Conservation (phyloP, 1,140 invertebrate species). For the Danaus plexippus region DNA sequence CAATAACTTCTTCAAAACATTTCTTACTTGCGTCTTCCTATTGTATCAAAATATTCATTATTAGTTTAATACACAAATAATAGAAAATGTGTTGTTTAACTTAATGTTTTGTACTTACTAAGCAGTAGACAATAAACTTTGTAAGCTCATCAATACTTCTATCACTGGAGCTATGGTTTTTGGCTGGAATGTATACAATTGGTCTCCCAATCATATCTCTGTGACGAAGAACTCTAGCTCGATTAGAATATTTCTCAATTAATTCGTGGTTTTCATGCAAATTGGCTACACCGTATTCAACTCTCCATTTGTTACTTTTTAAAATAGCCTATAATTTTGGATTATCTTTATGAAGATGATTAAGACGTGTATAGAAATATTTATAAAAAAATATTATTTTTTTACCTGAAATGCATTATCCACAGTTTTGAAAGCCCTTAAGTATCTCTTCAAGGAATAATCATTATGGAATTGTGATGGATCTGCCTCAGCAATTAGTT, state of each 20-base stretch:
- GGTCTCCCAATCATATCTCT: constrained; percentile 80
- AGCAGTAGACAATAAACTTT: constrained; percentile 82
- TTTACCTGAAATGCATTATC: constrained; percentile 81
- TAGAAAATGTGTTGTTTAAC: not conserved
- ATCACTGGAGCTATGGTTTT: constrained; percentile 80
- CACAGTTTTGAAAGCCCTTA: constrained; percentile 79
- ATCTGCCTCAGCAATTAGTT: constrained; percentile 79
- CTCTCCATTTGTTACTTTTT: constrained; percentile 85
- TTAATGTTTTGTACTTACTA: constrained; percentile 67
- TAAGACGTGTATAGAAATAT: constrained; percentile 1
- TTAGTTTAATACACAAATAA: constrained; percentile 7
- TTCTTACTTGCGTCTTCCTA: constrained; percentile 82
- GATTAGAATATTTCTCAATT: constrained; percentile 75
- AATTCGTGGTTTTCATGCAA: constrained; percentile 73
- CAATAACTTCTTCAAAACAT: constrained; percentile 84
- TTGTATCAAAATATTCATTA: constrained; percentile 28
- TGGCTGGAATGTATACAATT: constrained; percentile 82
- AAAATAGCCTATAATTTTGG: constrained; percentile 74
- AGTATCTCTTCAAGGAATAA: constrained; percentile 78
- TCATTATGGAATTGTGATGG: constrained; percentile 81
- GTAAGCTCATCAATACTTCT: constrained; percentile 82
- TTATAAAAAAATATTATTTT: not conserved
- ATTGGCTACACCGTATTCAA: constrained; percentile 77
- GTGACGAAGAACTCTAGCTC: constrained; percentile 78
- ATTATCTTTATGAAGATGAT: constrained; percentile 7